A percentile compares a stretch with the other conserved stretches of the same genome.
These are phyloP conservation scores for Oreamnos americanus DNA, from an alignment of 2,113 vertebrate species.

Conservation along the genomic window DNA sequence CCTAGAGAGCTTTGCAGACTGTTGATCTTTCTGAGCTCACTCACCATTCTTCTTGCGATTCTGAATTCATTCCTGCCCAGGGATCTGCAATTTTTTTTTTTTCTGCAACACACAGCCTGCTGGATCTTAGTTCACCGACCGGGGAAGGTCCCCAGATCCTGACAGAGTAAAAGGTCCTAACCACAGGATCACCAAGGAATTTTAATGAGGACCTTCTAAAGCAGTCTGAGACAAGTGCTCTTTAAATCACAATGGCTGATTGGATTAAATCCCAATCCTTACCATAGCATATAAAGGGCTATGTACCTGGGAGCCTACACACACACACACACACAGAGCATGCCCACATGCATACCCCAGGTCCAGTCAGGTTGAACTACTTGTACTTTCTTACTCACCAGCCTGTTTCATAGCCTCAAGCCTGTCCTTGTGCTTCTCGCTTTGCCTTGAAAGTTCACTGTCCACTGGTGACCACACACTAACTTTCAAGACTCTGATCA, in stretches of 20 bases:
- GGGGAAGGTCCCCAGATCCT: not conserved
- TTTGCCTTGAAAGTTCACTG: not conserved
- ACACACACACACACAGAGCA: not conserved
- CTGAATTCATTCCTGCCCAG: not conserved
- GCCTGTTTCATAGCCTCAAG: not conserved
- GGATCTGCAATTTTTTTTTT: not conserved
- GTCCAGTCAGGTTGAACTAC: not conserved
- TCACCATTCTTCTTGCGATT: not conserved
- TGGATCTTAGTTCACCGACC: not conserved
- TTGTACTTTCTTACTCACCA: not conserved
- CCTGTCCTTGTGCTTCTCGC: not conserved
- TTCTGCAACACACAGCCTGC: not conserved
- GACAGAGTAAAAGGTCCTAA: not conserved
- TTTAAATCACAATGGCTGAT: not conserved
- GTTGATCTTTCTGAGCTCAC: not conserved
- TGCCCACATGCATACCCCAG: not conserved
- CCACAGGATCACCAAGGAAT: not conserved
- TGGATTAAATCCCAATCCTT: not conserved
- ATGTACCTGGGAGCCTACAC: not conserved
- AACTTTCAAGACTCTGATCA: not conserved
- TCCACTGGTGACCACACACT: not conserved
- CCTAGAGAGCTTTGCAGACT: not conserved
- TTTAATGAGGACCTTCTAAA: not conserved
- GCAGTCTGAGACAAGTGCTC: not conserved
- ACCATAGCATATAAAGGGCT: not conserved